Base-by-base conservation (phyloP, 2,888 invertebrate species). In the Philereme transversata region DNA sequence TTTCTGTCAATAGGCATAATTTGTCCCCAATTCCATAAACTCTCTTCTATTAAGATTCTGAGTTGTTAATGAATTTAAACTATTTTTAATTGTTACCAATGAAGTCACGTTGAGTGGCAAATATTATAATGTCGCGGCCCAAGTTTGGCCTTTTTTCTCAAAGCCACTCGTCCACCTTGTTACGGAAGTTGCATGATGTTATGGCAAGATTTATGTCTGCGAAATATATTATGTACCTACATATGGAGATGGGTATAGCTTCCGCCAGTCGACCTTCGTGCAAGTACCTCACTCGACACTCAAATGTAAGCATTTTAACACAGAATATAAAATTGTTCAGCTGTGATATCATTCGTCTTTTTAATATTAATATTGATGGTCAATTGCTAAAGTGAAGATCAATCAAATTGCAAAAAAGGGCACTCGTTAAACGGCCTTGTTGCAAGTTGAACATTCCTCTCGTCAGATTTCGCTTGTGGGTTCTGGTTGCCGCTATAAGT, bases 201-300 rank as follows among this genome's bases (percentile, higher is more conserved):
- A 41, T 40, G 43, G 51, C 48, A 52, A 46, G 43, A 51, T 55
- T 56, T 56, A 56, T 60, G 60, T 44, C 51, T 48, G 41, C n/a
- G 44, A 44, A 40, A 41, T 50, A 9, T 60, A 52, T 22, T 40
- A 40, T 40, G 40, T 40, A 40, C 40, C 7, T 40, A 40, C 40
- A 3, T 40, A 41, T 55, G 51, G 55, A 60, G 45, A 46, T 62
- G 35, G 40, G 43, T 46, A 44, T 40, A 43, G 51, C 56, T 67
- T 65, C 67, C 64, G 68, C 55, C 11, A 46, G 22, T 33, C 11
- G 63, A 56, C 68, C 68, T 67, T 67, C 57, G 41, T 11, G 46
- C 51, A 55, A 57, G 60, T 60, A 66, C 68, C 68, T 64, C 66
- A 59, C 66, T 44, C 52, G 35, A 52, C 48, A 49, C 46, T 5